phyloP scores from a whole-genome alignment of 2,113 vertebrate genomes.

The Hemichromis elongatus region DNA sequence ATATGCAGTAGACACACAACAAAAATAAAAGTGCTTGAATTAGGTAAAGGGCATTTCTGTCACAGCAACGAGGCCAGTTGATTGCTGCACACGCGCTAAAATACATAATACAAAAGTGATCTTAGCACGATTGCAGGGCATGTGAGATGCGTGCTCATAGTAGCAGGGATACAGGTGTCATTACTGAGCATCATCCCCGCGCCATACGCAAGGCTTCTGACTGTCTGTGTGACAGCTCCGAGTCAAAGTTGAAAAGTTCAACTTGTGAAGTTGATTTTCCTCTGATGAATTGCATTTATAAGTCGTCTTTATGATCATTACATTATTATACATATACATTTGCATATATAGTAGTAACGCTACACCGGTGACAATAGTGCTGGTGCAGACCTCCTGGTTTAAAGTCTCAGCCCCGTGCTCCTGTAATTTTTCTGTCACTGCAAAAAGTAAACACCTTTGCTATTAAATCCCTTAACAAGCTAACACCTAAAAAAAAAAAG shows the following conservation, averaged over 20 bases:
- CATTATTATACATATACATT: background rate
- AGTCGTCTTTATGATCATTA: background rate
- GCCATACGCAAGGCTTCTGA: background rate
- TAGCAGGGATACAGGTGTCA: background rate
- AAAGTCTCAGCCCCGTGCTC: constrained; percentile 5
- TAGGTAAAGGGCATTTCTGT: constrained; percentile 7
- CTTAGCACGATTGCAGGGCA: background rate
- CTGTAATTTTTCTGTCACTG: constrained; percentile 65
- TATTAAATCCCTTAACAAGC: constrained; percentile 75
- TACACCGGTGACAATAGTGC: background rate
- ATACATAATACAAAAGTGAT: background rate
- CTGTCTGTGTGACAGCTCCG: background rate
- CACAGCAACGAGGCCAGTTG: constrained; percentile 17
- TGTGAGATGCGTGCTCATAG: background rate
- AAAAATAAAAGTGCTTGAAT: constrained; percentile 11
- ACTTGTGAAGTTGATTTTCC: background rate
- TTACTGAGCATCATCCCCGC: background rate
- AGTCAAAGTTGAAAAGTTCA: background rate
- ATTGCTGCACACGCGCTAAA: background rate
- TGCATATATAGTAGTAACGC: background rate
- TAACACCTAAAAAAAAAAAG: constrained; percentile 72
- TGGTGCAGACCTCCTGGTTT: background rate
- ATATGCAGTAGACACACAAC: background rate
- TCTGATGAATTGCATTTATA: background rate
- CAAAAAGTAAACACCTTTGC: constrained; percentile 74